Evolutionary conservation across 1,140 invertebrate species (phyloP).

Genomic region (Popillia japonica): DNA sequence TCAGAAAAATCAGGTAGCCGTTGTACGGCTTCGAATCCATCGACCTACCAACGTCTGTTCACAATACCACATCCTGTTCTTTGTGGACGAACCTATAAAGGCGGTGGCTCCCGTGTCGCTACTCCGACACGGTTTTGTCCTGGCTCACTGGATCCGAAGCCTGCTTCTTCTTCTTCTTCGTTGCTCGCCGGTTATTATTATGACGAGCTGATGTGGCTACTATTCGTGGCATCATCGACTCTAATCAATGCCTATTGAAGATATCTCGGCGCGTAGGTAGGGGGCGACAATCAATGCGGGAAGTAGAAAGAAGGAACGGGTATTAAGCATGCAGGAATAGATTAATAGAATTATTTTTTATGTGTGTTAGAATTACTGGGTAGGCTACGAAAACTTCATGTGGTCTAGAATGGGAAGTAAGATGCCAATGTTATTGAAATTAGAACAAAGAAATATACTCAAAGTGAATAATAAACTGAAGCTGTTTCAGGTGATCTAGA

Average conservation of each 20-base stretch:
- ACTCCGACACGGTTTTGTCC: slow-evolving; percentile 2
- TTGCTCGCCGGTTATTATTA: slow-evolving; percentile 14
- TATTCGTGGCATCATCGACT: slow-evolving; percentile 15
- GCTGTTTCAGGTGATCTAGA: too few species aligned
- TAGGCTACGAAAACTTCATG: too few species aligned
- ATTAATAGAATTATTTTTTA: background rate
- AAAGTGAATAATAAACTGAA: too few species aligned
- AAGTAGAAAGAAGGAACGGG: background rate
- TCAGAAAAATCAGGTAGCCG: slow-evolving; percentile 34
- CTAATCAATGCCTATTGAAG: slow-evolving; percentile 16
- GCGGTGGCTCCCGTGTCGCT: background rate
- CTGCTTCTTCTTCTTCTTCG: slow-evolving; percentile 11
- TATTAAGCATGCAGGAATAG: background rate
- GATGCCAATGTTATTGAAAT: too few species aligned
- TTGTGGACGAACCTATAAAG: background rate
- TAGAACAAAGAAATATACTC: too few species aligned
- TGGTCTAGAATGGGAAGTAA: too few species aligned
- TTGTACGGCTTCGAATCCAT: slow-evolving; percentile 17
- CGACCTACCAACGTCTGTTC: background rate
- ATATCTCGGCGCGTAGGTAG: background rate
- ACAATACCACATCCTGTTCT: slow-evolving; percentile 29
- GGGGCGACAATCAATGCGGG: background rate
- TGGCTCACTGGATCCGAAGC: background rate
- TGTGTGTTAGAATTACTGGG: background rate
- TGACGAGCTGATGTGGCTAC: background rate